Base-by-base conservation (phyloP, 1,140 invertebrate species). In the Procambarus clarkii region DNA sequence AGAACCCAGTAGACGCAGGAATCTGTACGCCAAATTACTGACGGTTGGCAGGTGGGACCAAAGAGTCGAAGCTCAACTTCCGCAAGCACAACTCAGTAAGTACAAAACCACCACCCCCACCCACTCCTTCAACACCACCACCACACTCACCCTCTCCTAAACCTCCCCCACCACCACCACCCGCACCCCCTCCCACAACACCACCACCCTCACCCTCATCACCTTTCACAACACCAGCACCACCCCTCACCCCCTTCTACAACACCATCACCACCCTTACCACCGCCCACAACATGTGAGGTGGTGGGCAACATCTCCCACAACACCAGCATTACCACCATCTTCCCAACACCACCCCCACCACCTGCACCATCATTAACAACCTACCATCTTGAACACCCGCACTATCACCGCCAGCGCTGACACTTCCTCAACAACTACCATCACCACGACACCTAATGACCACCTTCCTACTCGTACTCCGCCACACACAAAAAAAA, bases 181-280 rank as follows among this genome's bases (percentile, higher is more conserved):
- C 3, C 3, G 7, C 15, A 46, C 45, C 24, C 3, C 45, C 3
- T 7, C 15, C 9, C 34, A 34, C 76, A 77, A 11, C 76, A 13
- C 45, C n/a, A 34, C 76, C 34, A 77, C 9, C 76, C 34, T 34
- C 76, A 77, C 60, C 13, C 60, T 2, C 50, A 21, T 81, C 50
- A 48, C n/a, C 18, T 54, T 7, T 81, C 9, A 7, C 46, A 64
- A 24, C 3, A 82, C 50, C 54, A 82, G 50, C 83, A 85, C 3
- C 83, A 85, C 50, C 71, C 50, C 24, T 13, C 83, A 85, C 64
- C 83, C 48, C 45, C 82, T 15, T 15, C 82, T 54, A 64, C 60
- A 84, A 84, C 82, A 71, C 58, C 82, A 69, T 9, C 60, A 71
- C 21, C 82, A 71, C 9, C 69, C 71, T 44, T 44, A 85, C 46